A percentile compares a stretch with the other conserved stretches of the same genome.
Conservation (phyloP, 2,113 vertebrate species). For the Oxyruncus cristatus region DNA sequence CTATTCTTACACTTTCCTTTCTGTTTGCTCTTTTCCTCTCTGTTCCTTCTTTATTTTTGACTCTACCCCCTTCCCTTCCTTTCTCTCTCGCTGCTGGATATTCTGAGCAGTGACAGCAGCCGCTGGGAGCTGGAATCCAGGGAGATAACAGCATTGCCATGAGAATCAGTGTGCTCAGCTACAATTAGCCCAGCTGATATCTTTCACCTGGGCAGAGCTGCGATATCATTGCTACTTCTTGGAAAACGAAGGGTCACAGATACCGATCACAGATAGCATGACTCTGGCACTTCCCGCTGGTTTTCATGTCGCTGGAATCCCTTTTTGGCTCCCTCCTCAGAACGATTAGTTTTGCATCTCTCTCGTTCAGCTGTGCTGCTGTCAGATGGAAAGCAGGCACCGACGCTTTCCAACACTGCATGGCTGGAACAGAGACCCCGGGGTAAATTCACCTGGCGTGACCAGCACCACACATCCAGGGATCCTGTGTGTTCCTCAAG, state of each 20-base stretch:
- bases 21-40: background rate
- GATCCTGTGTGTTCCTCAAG: background rate
- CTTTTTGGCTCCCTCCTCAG: slow-evolving; percentile 3
- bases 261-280: background rate
- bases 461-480: background rate
- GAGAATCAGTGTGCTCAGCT: slow-evolving; percentile 22
- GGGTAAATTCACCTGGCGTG: slow-evolving; percentile 5
- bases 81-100: background rate
- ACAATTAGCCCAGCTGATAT: slow-evolving; percentile 61
- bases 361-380: slow-evolving; percentile 37
- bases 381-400: slow-evolving; percentile 23
- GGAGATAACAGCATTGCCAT: slow-evolving; percentile 46
- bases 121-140: slow-evolving; percentile 47
- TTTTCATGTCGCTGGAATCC: slow-evolving; percentile 39
- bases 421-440: background rate
- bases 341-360: background rate
- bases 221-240: slow-evolving; percentile 24
- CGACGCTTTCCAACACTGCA: background rate
- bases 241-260: slow-evolving; percentile 47
- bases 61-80: background rate
- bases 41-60: background rate
- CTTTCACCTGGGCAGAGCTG: slow-evolving; percentile 57
- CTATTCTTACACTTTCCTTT: background rate
- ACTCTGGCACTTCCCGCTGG: background rate
- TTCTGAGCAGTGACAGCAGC: slow-evolving; percentile 46